Evolutionary conservation across 1,140 invertebrate genomes (phyloP).

Genomic region (Hypsibius dujardini): DNA sequence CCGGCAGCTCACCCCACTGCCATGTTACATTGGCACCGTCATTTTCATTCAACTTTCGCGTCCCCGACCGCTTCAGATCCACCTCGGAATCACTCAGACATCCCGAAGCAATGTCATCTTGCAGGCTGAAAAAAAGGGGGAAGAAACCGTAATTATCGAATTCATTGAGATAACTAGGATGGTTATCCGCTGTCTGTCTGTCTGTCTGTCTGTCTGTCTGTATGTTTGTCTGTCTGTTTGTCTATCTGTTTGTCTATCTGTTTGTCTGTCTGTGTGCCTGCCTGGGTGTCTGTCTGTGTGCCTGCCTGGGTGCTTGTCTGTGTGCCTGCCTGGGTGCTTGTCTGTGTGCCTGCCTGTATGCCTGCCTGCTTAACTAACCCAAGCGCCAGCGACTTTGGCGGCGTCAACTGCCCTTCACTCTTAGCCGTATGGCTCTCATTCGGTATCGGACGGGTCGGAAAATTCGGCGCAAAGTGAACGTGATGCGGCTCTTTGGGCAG

Average conservation of each 20-base stretch:
- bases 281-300: too few relatives aligned
- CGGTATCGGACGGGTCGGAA: background rate
- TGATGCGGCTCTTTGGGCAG: background rate
- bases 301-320: too few relatives aligned
- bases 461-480: background rate
- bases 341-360: too few relatives aligned
- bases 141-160: background rate
- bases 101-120: background rate
- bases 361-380: background rate
- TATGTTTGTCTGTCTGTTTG: too few relatives aligned
- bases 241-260: too few relatives aligned
- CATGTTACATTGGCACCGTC: constrained; percentile 46
- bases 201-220: too few relatives aligned
- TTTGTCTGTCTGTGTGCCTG: too few relatives aligned
- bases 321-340: too few relatives aligned
- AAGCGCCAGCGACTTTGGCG: background rate
- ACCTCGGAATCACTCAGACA: constrained; percentile 21
- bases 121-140: background rate
- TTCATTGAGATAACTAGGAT: too few relatives aligned
- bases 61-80: constrained; percentile 24
- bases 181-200: too few relatives aligned
- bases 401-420: constrained; percentile 15
- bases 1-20: constrained; percentile 89
- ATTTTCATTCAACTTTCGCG: constrained; percentile 34
- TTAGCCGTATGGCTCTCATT: background rate